phyloP scores from a whole-genome alignment of 2,113 vertebrate species.

The Rhabdornis inornatus region DNA sequence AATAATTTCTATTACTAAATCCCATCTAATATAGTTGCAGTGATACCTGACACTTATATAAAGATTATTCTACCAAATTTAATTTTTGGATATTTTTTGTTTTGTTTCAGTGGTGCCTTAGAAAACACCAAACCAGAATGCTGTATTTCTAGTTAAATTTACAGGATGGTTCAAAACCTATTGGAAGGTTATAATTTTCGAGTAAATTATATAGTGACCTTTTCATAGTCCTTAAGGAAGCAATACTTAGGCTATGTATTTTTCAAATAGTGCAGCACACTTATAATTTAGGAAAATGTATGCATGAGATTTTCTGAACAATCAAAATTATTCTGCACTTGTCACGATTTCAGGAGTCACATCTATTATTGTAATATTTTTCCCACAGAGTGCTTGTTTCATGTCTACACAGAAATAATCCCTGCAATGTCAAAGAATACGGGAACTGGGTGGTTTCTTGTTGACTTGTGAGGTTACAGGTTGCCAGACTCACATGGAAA shows the following conservation, averaged over 20 bases:
- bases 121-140: neutral
- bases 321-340: constrained; percentile 29
- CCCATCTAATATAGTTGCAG: neutral
- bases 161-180: neutral
- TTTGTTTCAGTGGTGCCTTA: neutral
- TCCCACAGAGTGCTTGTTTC: neutral
- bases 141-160: neutral
- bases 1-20: neutral
- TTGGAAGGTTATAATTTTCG: neutral
- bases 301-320: neutral
- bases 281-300: constrained; percentile 22
- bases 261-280: neutral
- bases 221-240: neutral
- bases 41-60: neutral
- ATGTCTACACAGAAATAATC: constrained; percentile 12
- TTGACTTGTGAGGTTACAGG: constrained; percentile 50
- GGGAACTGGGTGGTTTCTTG: constrained; percentile 31
- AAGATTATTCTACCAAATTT: neutral
- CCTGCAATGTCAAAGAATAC: constrained; percentile 42
- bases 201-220: neutral
- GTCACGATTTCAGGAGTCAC: neutral
- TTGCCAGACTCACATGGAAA: constrained; percentile 47
- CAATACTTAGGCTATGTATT: neutral
- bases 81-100: neutral
- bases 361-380: neutral